Base-by-base conservation (phyloP, 1,140 invertebrate species). In the Drosophila baimaii region DNA sequence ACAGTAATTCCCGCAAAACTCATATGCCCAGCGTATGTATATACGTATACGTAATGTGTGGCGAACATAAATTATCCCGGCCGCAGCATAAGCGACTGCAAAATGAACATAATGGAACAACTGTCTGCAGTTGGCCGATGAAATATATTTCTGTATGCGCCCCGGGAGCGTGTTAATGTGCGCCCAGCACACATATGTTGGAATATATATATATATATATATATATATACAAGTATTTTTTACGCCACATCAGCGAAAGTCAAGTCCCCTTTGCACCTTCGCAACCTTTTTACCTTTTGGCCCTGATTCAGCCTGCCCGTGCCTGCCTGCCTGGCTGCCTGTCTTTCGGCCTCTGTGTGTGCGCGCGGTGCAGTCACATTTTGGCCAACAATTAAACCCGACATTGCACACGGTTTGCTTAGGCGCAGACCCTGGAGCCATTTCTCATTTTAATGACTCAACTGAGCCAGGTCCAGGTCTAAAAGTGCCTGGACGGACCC, bases 371-470 rank as follows among this genome's bases (percentile, higher is more conserved):
- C 62, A 78, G 56, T 52, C 58, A 70, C 55, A 75, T 88, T 86
- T 79, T 83, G 79, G 76, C 76, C 83, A 89, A 86, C 83, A 86
- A 86, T 86, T 88, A 86, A 89, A 83, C 71, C 64, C 80, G 65
- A 63, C 70, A 78, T 77, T 78, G 83, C 76, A 79, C 63, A 79
- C 62, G 78, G 76, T 84, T 84, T 79, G 77, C 58, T 62, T 76
- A 72, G 72, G 81, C 81, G 72, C 49, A 47, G 57, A 57, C 71
- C 83, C 83, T 58, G 66, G 68, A 86, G 84, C 77, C 84, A 88
- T 89, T 88, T 83, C 64, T 88, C 83, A 88, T 88, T 88, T 88
- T 88, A 88, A 88, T 88, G 83, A 88, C 83, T 88, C 83, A 88
- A 88, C 84, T 69, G 71, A 77, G 83, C 65, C 64, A 25, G 27